Evolutionary conservation across 2,797 vertebrate genomes (phyloP).

Genomic region (Chloroceryle amazona): DNA sequence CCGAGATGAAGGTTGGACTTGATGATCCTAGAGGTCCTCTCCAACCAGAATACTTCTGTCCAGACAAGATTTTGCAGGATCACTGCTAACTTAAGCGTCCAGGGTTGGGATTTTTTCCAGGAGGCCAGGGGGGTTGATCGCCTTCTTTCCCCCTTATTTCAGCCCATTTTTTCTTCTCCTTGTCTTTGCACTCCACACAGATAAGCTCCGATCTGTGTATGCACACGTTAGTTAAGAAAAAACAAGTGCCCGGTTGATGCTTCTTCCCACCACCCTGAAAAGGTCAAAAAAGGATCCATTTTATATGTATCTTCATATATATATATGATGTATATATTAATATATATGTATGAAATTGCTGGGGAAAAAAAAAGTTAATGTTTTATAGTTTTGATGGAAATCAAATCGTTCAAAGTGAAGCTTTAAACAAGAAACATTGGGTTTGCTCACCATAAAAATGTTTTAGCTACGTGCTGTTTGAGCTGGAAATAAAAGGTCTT

Average conservation of each 20-base stretch:
- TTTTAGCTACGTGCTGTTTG: background rate
- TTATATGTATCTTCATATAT: background rate
- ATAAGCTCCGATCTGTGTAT: slow-evolving; percentile 12
- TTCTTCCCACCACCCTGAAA: background rate
- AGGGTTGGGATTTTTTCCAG: background rate
- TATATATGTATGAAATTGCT: slow-evolving; percentile 6
- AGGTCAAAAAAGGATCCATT: background rate
- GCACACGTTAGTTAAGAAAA: background rate
- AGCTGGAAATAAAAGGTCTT: background rate
- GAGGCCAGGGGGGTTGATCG: background rate
- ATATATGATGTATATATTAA: background rate
- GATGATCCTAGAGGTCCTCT: no score
- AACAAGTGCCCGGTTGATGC: background rate
- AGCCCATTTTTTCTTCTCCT: background rate
- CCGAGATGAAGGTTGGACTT: rapidly evolving
- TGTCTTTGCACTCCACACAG: slow-evolving; percentile 45
- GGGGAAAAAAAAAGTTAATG: background rate
- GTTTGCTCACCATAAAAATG: background rate
- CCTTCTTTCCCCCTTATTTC: background rate
- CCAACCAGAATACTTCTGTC: background rate
- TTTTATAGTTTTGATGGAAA: background rate
- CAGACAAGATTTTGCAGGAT: background rate
- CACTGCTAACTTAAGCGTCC: rapidly evolving
- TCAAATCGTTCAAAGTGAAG: background rate
- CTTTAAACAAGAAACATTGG: background rate